Conservation (phyloP, 1,140 invertebrate genomes). For the Phymastichus coffea region DNA sequence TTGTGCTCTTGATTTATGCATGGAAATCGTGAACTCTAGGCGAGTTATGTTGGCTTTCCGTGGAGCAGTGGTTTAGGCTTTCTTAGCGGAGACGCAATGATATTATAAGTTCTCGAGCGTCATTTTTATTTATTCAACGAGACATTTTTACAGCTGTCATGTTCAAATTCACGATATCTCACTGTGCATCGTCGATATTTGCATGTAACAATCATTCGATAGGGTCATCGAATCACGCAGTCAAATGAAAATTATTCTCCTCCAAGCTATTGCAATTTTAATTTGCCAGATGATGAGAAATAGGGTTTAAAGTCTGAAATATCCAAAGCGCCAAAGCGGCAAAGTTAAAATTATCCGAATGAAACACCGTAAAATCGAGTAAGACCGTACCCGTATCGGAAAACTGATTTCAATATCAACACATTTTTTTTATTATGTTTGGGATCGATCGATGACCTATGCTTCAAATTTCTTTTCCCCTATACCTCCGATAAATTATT, state of each 20-base stretch:
- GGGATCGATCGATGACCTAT: background rate
- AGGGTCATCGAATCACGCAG: no score
- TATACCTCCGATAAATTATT: no score
- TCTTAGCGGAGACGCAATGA: background rate
- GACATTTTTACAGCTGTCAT: background rate
- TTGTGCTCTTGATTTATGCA: background rate
- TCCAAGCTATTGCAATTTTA: no score
- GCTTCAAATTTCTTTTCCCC: constrained; percentile 4
- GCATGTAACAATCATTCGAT: no score
- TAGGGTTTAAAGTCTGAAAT: no score
- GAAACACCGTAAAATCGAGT: no score
- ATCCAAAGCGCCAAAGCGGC: no score
- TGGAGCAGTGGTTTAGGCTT: background rate
- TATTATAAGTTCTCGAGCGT: background rate
- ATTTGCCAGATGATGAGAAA: no score
- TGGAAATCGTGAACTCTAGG: background rate
- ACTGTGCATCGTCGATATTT: no score
- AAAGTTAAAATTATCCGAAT: no score
- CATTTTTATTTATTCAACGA: background rate
- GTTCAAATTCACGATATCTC: background rate
- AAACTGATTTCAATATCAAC: background rate
- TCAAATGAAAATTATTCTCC: no score
- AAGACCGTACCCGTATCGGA: background rate
- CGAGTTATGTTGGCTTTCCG: background rate
- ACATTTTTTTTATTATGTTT: background rate